Conservation (phyloP, 2,797 vertebrate genomes). For the Neopelma chrysocephalum region DNA sequence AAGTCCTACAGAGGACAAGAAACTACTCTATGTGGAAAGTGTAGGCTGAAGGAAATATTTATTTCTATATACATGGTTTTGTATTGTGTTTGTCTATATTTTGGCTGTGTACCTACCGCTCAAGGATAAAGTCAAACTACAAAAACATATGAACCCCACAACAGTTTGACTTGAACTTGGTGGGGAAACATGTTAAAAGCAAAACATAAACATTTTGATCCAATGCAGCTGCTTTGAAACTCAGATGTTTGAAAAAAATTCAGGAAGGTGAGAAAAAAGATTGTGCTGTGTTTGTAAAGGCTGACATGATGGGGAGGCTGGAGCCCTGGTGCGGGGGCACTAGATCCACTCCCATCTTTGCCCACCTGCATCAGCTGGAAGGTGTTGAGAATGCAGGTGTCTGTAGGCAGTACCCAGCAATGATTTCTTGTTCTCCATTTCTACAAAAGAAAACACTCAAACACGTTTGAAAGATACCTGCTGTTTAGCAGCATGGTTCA, state of each 20-base stretch:
- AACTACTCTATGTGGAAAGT: accelerated
- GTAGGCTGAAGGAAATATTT: not conserved
- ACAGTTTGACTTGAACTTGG: not conserved
- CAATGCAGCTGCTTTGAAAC: not conserved
- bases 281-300: not conserved
- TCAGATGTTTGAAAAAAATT: not conserved
- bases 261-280: not conserved
- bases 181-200: not conserved
- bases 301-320: not conserved
- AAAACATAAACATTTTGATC: not conserved
- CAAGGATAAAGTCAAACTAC: not conserved
- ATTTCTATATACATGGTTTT: not conserved
- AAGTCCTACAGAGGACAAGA: not conserved
- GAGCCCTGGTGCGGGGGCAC: not conserved
- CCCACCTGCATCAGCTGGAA: not conserved
- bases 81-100: not conserved
- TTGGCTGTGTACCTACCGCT: not conserved
- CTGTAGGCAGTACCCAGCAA: not conserved
- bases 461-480: not conserved
- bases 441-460: not conserved
- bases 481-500: not conserved
- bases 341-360: not conserved
- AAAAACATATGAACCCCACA: not conserved
- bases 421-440: not conserved
- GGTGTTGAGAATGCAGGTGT: not conserved